Percentiles rank a stretch among this genome's conserved stretches.
These are phyloP conservation scores for Phyllostomus discolor DNA, from an alignment of 2,113 vertebrate species.

Conservation along the genomic window DNA sequence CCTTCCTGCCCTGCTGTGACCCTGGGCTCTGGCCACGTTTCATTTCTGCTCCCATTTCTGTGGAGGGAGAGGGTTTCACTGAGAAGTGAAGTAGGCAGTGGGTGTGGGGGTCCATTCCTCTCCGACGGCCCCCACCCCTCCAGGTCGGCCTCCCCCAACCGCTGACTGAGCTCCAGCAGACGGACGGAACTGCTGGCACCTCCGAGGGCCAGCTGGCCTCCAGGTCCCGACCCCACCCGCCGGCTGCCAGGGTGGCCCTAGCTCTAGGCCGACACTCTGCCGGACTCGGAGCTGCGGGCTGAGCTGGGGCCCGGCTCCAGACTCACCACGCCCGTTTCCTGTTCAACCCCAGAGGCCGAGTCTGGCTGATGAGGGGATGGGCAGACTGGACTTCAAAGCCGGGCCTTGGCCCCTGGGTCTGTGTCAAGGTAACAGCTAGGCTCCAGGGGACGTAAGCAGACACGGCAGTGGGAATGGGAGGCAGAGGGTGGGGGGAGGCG, in stretches of 20 bases:
- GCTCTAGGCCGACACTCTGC: not conserved
- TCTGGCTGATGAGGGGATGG: not conserved
- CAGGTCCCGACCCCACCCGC: not conserved
- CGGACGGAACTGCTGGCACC: not conserved
- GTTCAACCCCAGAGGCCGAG: not conserved
- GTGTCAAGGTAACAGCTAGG: not conserved
- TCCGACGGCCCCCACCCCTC: rapidly evolving
- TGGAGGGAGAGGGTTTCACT: not conserved
- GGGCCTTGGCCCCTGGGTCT: not conserved
- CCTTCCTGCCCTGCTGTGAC: not conserved
- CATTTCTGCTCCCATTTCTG: slow-evolving; percentile 24
- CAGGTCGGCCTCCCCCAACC: rapidly evolving
- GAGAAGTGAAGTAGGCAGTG: not conserved
- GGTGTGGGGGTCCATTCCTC: not conserved
- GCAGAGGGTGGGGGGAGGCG: not conserved
- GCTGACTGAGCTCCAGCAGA: not conserved
- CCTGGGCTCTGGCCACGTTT: not conserved
- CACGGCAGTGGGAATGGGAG: not conserved
- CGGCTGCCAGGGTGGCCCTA: too few species aligned
- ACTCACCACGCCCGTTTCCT: not conserved
- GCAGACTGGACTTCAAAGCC: not conserved
- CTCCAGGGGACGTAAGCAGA: not conserved
- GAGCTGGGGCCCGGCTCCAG: not conserved
- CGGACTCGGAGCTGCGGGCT: not conserved
- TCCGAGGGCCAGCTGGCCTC: not conserved